Evolutionary conservation across 2,113 vertebrate genomes (phyloP), one percentile per base, ranked within the genome.

Genomic region (Fregata magnificens): DNA sequence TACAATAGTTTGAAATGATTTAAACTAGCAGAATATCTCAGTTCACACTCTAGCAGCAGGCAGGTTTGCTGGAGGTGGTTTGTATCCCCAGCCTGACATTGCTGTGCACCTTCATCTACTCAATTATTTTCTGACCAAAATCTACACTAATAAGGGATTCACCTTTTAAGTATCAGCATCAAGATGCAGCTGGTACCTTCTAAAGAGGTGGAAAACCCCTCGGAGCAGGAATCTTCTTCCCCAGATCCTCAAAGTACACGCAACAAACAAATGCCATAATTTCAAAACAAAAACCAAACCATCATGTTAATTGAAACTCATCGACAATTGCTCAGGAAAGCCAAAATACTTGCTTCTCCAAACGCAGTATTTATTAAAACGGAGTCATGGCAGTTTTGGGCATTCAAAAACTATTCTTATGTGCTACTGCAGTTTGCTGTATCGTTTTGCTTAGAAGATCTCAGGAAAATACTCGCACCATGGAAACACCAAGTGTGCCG

Each of bases 391-490:
- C 10, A 24, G 11, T 40, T 84, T 56, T 58, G 55, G 36, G 49
- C 67, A 40, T 69, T 88, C 47, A 52, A 42, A 62, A 91, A 15
- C 36, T 28, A 40, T 31, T 31, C 47, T 45, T 26, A 38, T 1
- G 1, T 4, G 26, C 32, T 45, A 34, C 32, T 3, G 2, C 17
- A 6, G 20, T 40, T 67, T 32, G 44, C 28, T 4, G 0, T 11
- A 19, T 6, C 17, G 21, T 45, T 88, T 56, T 49, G 24, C 32
- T 32, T 45, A 25, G 13, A 74, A 52, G 67, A 81, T 6, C 52
- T 71, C 19, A 31, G 58, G 50, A 74, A 83, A 62, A 53, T 18
- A 32, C 16, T 34, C 8, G 3, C 6, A 49, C 19, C 32, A 50
- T 2, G 36, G 53, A 74, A 62, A 56, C 18, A 47, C 5, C 7